These are phyloP conservation scores for Eupithecia pulchellata DNA, from an alignment of 2,888 invertebrate species.

Conservation along the genomic window DNA sequence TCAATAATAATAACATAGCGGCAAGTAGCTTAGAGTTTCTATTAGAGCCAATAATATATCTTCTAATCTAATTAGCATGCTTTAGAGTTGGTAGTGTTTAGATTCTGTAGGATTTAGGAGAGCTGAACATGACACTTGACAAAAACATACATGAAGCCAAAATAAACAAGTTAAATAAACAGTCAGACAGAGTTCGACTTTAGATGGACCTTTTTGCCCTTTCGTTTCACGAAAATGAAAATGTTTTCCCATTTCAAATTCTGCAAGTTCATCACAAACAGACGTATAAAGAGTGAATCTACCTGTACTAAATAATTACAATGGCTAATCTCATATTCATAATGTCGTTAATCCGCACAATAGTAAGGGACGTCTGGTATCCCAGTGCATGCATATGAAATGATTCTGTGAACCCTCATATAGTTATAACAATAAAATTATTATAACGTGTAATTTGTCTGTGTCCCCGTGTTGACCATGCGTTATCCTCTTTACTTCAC, in stretches of 20 bases:
- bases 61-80: constrained; percentile 64
- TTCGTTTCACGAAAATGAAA: background rate
- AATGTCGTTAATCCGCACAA: constrained; percentile 22
- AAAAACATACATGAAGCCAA: background rate
- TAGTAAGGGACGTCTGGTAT: constrained; percentile 44
- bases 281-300: background rate
- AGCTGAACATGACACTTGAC: constrained; percentile 62
- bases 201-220: background rate
- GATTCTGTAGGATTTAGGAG: constrained; percentile 69
- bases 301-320: constrained; percentile 1
- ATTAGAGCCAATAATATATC: constrained; percentile 54
- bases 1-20: constrained; percentile 55
- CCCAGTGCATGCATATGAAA: constrained; percentile 61
- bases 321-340: constrained; percentile 10
- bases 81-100: constrained; percentile 68
- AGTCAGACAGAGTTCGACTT: background rate
- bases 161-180: background rate
- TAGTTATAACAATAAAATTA: constrained; percentile 60
- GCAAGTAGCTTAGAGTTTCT: constrained; percentile 52
- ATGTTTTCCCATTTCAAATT: background rate
- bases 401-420: constrained; percentile 51
- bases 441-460: constrained; percentile 62
- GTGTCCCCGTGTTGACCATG: constrained; percentile 53
- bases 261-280: background rate
- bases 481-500: constrained; percentile 44